Base-by-base conservation (phyloP, 2,888 invertebrate genomes). In the Heliconius sara region DNA sequence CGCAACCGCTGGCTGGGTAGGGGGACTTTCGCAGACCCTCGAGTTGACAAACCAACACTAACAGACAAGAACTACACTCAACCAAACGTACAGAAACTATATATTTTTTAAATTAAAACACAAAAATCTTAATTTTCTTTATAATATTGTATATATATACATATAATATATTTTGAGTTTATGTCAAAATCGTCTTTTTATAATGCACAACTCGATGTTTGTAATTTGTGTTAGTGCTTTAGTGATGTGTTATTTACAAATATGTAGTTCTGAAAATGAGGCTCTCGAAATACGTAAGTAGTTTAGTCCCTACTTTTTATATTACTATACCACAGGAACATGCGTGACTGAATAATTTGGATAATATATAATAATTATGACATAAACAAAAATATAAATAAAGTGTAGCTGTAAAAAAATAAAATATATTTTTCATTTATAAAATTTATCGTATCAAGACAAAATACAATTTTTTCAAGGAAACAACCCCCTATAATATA, bases 11-110 rank as follows among this genome's bases (percentile, higher is more conserved):
- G 89, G 90, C 86, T 83, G 86, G 89, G 90, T 87, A 90, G 93
- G 92, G 91, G 91, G 85, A 90, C 90, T 90, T 90, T 91, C 91
- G 89, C 88, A 84, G 87, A 84, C 86, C 85, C 84, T 84, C 84
- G 85, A 83, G 85, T 71, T 76, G 78, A 75, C 79, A 77, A 71
- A 77, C 65, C 25, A 65, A 79, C 81, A 83, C 81, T 83, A 79
- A 79, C 77, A 63, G 66, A 52, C 57, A 77, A 70, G 72, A 68
- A 60, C 25, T 43, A 27, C 39, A 74, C 27, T 43, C 12, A 65
- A 19, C 25, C 10, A 66, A 57, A 75, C 78, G 60, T 57, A 27
- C 52, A 43, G 19, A 63, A 43, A 70, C 43, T 70, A 43, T 30
- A 30, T 30, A 0, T 34, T 67, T 63, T 43, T 22, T 0, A 1